Evolutionary conservation across 2,888 invertebrate genomes (phyloP).

Genomic region (Eupithecia abbreviata): DNA sequence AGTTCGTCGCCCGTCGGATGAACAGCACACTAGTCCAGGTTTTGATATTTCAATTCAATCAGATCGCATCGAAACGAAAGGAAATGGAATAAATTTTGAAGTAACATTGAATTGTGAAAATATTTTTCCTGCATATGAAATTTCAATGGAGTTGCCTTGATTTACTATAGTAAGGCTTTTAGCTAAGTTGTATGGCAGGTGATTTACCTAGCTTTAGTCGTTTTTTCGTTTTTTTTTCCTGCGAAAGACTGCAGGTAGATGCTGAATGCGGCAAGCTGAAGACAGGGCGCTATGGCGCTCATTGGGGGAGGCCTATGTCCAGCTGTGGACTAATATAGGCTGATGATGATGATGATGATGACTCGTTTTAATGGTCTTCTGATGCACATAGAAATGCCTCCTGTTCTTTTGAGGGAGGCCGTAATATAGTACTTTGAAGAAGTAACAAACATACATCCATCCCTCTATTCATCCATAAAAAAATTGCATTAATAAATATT

Average conservation of each 20-base stretch:
- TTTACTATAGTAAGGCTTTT: background rate
- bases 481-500: too few species aligned
- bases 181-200: background rate
- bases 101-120: constrained; percentile 39
- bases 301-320: too few species aligned
- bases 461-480: too few species aligned
- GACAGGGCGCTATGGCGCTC: too few species aligned
- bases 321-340: too few species aligned
- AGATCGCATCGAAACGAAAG: constrained; percentile 44
- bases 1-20: constrained; percentile 36
- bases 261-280: too few species aligned
- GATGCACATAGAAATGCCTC: background rate
- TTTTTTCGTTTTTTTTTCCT: too few species aligned
- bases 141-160: background rate
- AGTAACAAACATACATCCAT: too few species aligned
- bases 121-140: constrained; percentile 13
- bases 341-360: too few species aligned
- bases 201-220: background rate
- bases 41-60: constrained; percentile 51
- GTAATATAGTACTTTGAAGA: background rate
- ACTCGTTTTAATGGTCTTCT: too few species aligned
- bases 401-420: too few species aligned
- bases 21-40: constrained; percentile 47
- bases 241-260: too few species aligned
- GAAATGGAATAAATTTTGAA: constrained; percentile 51